Base-by-base conservation (phyloP, 2,113 vertebrate genomes). In the Canis aureus region DNA sequence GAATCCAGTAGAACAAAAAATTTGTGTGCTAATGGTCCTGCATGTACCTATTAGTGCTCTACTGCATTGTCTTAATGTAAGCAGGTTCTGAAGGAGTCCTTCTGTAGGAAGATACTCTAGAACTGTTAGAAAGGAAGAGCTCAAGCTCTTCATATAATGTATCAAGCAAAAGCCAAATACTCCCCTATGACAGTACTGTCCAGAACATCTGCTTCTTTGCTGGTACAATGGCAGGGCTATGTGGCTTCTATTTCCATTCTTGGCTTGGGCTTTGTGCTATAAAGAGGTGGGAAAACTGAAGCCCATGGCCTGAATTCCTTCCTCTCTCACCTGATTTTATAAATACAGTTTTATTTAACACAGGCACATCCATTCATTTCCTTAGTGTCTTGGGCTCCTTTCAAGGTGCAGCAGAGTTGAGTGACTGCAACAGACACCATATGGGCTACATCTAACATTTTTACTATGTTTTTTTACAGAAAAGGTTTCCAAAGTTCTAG, bases 401-500 rank as follows among this genome's bases (percentile, higher is more conserved):
- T 69, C 13, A 89, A 29, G 29, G 51, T 29, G 32, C 43, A 35
- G 8, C 17, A 81, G 49, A 49, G 60, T 3, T 19, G 60, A 62
- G 16, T 32, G 49, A 35, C 29, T 73, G 5, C 1, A 53, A 53
- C 20, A 84, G n/a, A 84, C 1, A 67, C 25, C 27, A 60, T 29
- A 19, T 12, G 38, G 3, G 13, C 4, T 51, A 22, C 15, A 15
- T 16, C 19, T 59, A 69, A 90, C 74, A 9, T 57, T 43, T 38
- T 83, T 81, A 29, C 53, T 81, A 4, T 53, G 22, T 22, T 25
- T 74, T 38, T 84, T 74, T 69, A 76, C 7, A 35, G 8, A 71
- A 79, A 95, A 97, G 2, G 2, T 27, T 74, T 94, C 29, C 35
- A 23, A 11, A 93, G 81, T 27, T 93, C 19, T 79, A n/a, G 9